Evolutionary conservation across 2,888 invertebrate species (phyloP).

Genomic region (Ennomos quercinarius): DNA sequence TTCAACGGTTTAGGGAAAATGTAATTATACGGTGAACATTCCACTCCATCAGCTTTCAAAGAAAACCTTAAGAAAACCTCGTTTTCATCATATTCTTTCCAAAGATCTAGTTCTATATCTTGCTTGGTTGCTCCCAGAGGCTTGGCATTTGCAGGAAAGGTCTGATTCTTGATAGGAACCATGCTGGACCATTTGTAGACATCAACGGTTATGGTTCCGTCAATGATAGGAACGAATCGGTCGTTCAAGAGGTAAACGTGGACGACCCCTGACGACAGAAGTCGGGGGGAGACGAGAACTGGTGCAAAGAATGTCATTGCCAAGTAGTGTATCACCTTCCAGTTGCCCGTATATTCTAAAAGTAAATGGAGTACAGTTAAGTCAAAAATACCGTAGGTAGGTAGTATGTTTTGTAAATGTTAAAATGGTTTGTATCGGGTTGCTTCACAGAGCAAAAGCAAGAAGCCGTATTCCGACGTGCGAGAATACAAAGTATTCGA

Average conservation of each 20-base stretch:
- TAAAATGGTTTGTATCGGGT: too few species aligned
- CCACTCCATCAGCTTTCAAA: slow-evolving; percentile 74
- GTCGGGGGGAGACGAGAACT: slow-evolving; percentile 87
- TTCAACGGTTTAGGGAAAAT: slow-evolving; percentile 87
- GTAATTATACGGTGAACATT: slow-evolving; percentile 87
- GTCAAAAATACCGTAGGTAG: too few species aligned
- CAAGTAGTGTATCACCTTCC: slow-evolving; percentile 97
- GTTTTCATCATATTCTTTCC: slow-evolving; percentile 53
- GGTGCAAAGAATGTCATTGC: slow-evolving; percentile 94
- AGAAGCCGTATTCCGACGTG: too few species aligned
- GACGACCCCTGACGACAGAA: slow-evolving; percentile 78
- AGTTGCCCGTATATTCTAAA: slow-evolving; percentile 89
- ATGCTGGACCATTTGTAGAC: slow-evolving; percentile 86
- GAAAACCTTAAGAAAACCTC: slow-evolving; percentile 77
- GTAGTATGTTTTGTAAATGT: too few species aligned
- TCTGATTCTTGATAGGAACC: slow-evolving; percentile 61
- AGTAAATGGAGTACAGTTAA: not conserved
- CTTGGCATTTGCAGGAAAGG: slow-evolving; percentile 53
- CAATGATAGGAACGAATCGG: slow-evolving; percentile 68
- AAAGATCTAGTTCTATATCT: slow-evolving; percentile 53
- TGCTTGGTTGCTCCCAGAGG: slow-evolving; percentile 62
- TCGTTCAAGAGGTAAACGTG: slow-evolving; percentile 89
- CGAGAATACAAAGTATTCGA: too few species aligned
- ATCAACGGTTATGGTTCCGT: slow-evolving; percentile 82
- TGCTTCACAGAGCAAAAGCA: too few species aligned